Base-by-base conservation (phyloP, 2,797 vertebrate species). In the Ceyx erithaca region DNA sequence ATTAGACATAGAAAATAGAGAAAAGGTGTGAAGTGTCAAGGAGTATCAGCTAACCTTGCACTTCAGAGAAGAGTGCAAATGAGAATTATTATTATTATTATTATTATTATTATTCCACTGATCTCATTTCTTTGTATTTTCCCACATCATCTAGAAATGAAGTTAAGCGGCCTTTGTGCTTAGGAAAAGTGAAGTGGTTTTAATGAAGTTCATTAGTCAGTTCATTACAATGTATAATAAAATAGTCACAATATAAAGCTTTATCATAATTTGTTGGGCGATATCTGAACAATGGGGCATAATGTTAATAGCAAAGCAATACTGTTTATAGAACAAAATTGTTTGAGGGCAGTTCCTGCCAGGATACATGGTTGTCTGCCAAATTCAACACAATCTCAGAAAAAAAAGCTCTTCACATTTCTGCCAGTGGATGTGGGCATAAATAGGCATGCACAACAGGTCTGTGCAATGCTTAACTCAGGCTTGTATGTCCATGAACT, bases 231-330 rank as follows among this genome's bases (percentile, higher is more conserved):
- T 43, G 12, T 85, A 15, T 82, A 75, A 80, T 67, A 58, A 70
- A 86, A 75, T 62, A 90, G 35, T 72, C 45, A 49, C 35, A 72
- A 17, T 85, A 26, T 30, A 62, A 66, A 57, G 10, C 48, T 87
- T 62, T 87, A 26, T 63, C 31, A 6, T 85, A 52, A 85, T 68
- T 62, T 87, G 9, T 48, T 68, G 72, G 26, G 21, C 1, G 0
- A 41, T 80, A 69, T 14, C 46, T 82, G 66, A 77, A 80, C 78
- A 89, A 11, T 37, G 33, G 62, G 40, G 20, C 35, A 20, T 82
- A 54, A 80, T 54, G 49, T 82, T 78, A 87, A 78, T 61, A 72
- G 58, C 68, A 66, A 80, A 83, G n/a, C 46, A 91, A 54, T 92
- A 81, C 28, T 52, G 25, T 81, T 92, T 62, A 33, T 76, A 82